phyloP scores from a whole-genome alignment of 2,888 invertebrate genomes.

The Drosophila yooni region DNA sequence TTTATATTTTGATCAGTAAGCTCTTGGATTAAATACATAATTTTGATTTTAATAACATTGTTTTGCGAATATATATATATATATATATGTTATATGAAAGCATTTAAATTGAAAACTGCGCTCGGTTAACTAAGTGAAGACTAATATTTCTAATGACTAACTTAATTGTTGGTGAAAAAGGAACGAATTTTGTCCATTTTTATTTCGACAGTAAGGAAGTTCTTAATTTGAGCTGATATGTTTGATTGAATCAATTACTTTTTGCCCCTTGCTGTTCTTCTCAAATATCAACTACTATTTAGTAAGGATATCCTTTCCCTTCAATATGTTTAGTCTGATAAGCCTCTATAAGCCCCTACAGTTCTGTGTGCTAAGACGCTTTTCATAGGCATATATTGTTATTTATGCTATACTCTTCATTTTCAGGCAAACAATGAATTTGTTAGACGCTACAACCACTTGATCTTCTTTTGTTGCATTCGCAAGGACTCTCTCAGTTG shows the following conservation, averaged over 20 bases:
- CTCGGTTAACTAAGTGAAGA: neutral
- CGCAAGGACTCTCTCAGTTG: slow-evolving; percentile 33
- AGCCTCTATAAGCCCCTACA: neutral
- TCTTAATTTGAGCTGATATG: neutral
- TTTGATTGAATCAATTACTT: neutral
- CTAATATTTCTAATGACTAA: neutral
- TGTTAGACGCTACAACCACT: slow-evolving; percentile 18
- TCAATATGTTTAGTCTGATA: neutral
- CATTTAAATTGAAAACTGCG: neutral
- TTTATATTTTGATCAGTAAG: neutral
- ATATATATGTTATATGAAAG: too few relatives aligned
- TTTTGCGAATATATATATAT: neutral
- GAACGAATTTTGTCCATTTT: neutral
- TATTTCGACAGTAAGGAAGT: neutral
- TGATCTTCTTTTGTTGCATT: slow-evolving; percentile 22
- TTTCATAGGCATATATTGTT: slow-evolving; percentile 15
- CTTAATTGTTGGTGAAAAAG: neutral
- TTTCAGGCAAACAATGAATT: slow-evolving; percentile 35
- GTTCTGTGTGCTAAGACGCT: neutral
- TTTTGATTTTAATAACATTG: neutral
- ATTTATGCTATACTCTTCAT: slow-evolving; percentile 16
- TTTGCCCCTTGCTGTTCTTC: neutral
- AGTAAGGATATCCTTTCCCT: neutral
- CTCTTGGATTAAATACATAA: neutral
- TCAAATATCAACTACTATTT: neutral